Base-by-base conservation (phyloP, 2,113 vertebrate species). In the Apodemus sylvaticus region DNA sequence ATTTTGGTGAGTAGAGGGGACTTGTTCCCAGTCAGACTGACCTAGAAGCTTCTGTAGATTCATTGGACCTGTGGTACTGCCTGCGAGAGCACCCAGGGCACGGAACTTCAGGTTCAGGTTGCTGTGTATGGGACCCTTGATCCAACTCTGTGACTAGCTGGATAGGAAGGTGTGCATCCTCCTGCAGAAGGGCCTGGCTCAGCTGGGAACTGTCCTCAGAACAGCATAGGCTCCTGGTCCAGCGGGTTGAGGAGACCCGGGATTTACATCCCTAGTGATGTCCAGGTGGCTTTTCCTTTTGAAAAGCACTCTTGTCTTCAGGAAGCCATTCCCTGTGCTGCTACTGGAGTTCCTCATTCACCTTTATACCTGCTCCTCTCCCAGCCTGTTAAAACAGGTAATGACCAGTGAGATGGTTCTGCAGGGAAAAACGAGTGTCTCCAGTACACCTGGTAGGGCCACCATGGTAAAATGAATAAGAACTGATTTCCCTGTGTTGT, bases 61-160 rank as follows among this genome's bases (percentile, higher is more conserved):
- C 0, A 1, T 71, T 26, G 36, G 68, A 16, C 24, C 31, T 1
- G 9, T 7, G 31, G 1, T 4, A 51, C 17, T 6, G 20, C 74
- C 39, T 48, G 64, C 74, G 48, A 17, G 16, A 26, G 24, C 9
- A 39, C 55, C 77, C 8, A 5, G 86, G 51, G 19, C 9, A 55
- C 36, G 39, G 9, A 26, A 45, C 10, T 5, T 48, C 20, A 6
- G 53, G 53, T 19, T 70, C 73, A 51, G 12, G 14, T 51, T 93
- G 53, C 64, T 77, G 34, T 39, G 4, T n/a, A 45, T n/a, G 74
- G 9, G 71, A 34, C 29, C 62, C 16, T 3, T 97, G 48, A 1
- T 2, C 45, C 95, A 48, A 79, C 95, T 64, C 62, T 22, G 7
- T 77, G 94, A 93, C 95, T 82, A 95, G 96, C 42, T 19, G 91